Evolutionary conservation across 2,113 vertebrate species (phyloP), one percentile per base, ranked within the genome.

Genomic region (Beaufortia kweichowensis): DNA sequence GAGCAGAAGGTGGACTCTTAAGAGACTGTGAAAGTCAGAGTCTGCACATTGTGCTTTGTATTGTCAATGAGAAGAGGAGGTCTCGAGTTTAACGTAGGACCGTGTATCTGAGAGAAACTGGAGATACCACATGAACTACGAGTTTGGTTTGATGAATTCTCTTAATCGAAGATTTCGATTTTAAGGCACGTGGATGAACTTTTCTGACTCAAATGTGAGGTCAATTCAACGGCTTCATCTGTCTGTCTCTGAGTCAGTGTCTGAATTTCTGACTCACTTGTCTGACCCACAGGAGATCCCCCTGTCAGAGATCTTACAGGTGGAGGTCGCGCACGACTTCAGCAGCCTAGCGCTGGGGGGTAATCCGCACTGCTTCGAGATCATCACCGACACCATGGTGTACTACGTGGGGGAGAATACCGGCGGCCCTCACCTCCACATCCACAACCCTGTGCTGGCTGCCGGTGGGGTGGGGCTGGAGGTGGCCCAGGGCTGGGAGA

Each of bases 321-420:
- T 98, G 81, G 95, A 95, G 81, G 91, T 89, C 12, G 94, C 93
- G 78, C 91, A 90, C 87, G 94, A 96, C 90, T 94, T 95, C 86
- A 92, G 91, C 66, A 93, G 90, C 50, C 86, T 91, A 77, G 92
- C 94, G 50, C 94, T 95, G 86, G 95, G 95, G 82, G 95, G 96
- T 89, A 98, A 95, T 87, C 95, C 95, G 15, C 95, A 99, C 93
- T 98, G 97, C 91, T 99, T 99, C 88, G 96, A 99, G 92, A 94
- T 99, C 88, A 95, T 99, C 90, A 99, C 98, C 28, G 94, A 94
- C 83, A 98, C 95, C 29, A 95, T 98, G 94, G 94, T 98, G 7
- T 99, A 98, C 91, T 98, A 97, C 79, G 97, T 98, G 80, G 98
- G 98, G n/a, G 98, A 99, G 88, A 95, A 95, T 89, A 95, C 91